A percentile compares a stretch with the other conserved stretches of the same genome.
phyloP scores from a whole-genome alignment of 2,113 vertebrate species.

The Furnarius figulus region DNA sequence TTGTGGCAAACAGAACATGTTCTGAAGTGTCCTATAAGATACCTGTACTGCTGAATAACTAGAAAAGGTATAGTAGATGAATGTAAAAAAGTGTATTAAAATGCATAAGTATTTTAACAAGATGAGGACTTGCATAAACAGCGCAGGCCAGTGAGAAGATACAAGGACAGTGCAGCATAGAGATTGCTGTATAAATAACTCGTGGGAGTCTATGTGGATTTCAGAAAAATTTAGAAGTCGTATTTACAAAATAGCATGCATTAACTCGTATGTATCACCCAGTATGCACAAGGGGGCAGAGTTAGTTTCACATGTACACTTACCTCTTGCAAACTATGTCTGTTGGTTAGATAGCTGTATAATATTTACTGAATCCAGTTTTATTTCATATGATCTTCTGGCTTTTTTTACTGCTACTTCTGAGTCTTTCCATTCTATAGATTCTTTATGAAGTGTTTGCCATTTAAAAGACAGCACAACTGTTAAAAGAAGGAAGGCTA shows the following conservation, averaged over 20 bases:
- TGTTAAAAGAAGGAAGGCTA: constrained; percentile 45
- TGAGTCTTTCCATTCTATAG: constrained; percentile 15
- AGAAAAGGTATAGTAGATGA: not conserved
- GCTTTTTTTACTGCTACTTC: not conserved
- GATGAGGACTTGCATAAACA: not conserved
- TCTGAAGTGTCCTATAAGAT: not conserved
- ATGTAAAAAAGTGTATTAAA: not conserved
- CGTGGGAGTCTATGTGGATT: not conserved
- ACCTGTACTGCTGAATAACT: not conserved
- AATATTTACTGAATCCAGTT: not conserved
- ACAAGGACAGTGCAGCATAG: not conserved
- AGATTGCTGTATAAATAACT: not conserved
- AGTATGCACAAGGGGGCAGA: constrained; percentile 14
- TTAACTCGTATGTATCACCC: not conserved
- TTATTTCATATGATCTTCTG: not conserved
- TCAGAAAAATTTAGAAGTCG: not conserved
- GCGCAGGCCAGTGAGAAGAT: not conserved
- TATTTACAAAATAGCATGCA: not conserved
- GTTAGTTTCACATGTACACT: not conserved
- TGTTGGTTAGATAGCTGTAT: not conserved
- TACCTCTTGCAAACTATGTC: not conserved
- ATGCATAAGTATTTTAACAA: not conserved
- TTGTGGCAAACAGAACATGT: not conserved
- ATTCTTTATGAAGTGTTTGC: not conserved
- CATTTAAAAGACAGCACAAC: constrained; percentile 38